Percentiles rank a stretch among this genome's conserved stretches.
Evolutionary conservation across 2,797 vertebrate genomes (phyloP).

Genomic region (Trachurus trachurus): DNA sequence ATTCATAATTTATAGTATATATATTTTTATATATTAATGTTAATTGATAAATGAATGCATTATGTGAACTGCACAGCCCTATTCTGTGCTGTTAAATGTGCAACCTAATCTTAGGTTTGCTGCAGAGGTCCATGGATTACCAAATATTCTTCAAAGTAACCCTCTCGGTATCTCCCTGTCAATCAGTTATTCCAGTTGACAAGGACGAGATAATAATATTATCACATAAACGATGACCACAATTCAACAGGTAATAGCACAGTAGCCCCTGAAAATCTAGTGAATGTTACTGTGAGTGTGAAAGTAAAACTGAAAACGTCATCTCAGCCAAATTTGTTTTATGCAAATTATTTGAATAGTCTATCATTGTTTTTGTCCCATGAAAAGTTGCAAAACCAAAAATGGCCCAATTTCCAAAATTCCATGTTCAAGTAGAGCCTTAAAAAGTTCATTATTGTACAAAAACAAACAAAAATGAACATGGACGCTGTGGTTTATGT

Average conservation of each 20-base stretch:
- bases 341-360: not conserved
- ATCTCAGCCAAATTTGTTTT: not conserved
- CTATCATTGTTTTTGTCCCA: not conserved
- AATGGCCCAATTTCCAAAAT: not conserved
- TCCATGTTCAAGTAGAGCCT: not conserved
- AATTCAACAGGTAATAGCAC: constrained; percentile 35
- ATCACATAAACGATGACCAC: constrained; percentile 10
- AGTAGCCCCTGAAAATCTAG: constrained; percentile 7
- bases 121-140: not conserved
- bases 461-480: not conserved
- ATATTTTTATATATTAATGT: not conserved
- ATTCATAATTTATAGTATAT: not conserved
- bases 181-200: constrained; percentile 41
- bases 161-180: not conserved
- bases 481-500: not conserved
- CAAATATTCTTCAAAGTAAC: not conserved
- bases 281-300: not conserved
- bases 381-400: not conserved
- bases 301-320: not conserved
- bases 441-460: not conserved
- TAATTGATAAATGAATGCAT: constrained; percentile 2
- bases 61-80: not conserved
- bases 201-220: constrained; percentile 21
- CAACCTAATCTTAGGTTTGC: not conserved
- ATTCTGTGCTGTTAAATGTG: constrained; percentile 11